Conservation (phyloP, 2,888 invertebrate genomes). For the Lasioglossum villosulum region DNA sequence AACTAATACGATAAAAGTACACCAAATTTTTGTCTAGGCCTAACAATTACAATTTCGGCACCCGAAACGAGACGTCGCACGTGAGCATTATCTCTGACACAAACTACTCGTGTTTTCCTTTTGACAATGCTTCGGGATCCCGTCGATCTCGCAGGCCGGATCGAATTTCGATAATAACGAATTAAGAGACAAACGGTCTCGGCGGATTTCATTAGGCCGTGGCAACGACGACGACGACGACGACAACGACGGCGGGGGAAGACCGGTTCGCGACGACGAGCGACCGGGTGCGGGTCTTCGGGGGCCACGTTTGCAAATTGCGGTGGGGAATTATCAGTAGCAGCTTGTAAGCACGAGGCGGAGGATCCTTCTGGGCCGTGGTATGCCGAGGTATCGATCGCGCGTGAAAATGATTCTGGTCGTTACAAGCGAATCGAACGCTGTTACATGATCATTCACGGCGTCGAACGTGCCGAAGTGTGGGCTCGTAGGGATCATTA, state of each 20-base stretch:
- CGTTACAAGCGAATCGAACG: slow-evolving; percentile 69
- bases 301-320: slow-evolving; percentile 44
- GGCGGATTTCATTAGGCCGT: slow-evolving; percentile 33
- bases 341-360: slow-evolving; percentile 60
- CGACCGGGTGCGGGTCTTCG: not conserved
- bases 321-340: slow-evolving; percentile 56
- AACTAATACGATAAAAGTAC: not conserved
- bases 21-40: not conserved
- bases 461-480: slow-evolving; percentile 67
- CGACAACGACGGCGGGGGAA: not conserved
- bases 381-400: slow-evolving; percentile 59
- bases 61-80: slow-evolving; percentile 32
- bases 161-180: slow-evolving; percentile 18
- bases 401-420: slow-evolving; percentile 71
- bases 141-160: not conserved
- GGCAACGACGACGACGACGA: not conserved
- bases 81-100: slow-evolving; percentile 38
- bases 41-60: not conserved
- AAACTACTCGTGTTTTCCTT: not conserved
- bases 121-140: not conserved
- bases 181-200: slow-evolving; percentile 17
- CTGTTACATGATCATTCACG: slow-evolving; percentile 67
- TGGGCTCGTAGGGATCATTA: slow-evolving; percentile 74
- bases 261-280: slow-evolving; percentile 32
- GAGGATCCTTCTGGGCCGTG: slow-evolving; percentile 33